These are phyloP conservation scores for Phasia obesa DNA, from an alignment of 2,888 invertebrate genomes.

Conservation along the genomic window DNA sequence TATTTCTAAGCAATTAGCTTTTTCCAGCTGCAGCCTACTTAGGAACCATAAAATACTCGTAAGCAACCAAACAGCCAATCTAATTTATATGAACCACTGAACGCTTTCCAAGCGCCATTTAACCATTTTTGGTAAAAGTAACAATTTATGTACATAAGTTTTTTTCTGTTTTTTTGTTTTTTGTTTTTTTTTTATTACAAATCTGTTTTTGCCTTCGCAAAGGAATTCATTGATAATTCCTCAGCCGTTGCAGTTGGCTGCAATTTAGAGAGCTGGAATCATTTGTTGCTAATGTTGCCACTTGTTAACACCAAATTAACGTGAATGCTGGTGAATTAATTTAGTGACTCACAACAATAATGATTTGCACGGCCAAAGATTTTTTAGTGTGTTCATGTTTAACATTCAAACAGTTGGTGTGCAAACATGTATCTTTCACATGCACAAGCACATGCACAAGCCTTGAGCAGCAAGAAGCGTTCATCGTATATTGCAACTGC, in stretches of 20 bases:
- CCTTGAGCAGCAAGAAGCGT: constrained; percentile 22
- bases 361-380: constrained; percentile 41
- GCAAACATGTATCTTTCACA: constrained; percentile 58
- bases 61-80: neutral
- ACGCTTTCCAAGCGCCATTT: constrained; percentile 71
- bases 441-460: constrained; percentile 7
- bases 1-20: constrained; percentile 63
- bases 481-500: constrained; percentile 5
- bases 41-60: neutral
- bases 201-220: neutral
- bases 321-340: constrained; percentile 71
- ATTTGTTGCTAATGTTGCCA: constrained; percentile 68
- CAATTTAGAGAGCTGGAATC: constrained; percentile 39
- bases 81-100: constrained; percentile 65
- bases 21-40: constrained; percentile 31
- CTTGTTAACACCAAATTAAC: constrained; percentile 72
- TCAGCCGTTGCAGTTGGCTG: constrained; percentile 28
- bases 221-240: constrained; percentile 68
- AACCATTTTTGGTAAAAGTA: constrained; percentile 67
- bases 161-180: neutral
- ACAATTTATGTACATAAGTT: neutral
- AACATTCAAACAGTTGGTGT: constrained; percentile 63
- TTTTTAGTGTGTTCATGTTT: constrained; percentile 61
- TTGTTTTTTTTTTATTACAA: constrained; percentile 14
- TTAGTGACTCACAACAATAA: constrained; percentile 49